Evolutionary conservation across 2,797 vertebrate genomes (phyloP).

Genomic region (Liasis olivaceus): DNA sequence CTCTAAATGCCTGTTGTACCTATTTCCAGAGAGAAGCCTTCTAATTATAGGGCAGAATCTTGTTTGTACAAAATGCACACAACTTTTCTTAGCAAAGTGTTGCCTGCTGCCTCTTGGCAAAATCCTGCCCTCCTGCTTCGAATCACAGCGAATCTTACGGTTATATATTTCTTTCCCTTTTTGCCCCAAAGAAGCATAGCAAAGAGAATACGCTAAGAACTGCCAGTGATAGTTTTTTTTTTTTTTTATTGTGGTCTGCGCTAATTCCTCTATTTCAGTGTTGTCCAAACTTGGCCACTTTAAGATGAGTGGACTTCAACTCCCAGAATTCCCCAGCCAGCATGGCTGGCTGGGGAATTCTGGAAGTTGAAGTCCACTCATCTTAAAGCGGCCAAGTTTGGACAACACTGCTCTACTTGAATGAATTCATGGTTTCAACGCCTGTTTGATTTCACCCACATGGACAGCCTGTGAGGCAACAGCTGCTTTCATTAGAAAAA

Average conservation of each 20-base stretch:
- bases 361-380: too few relatives aligned
- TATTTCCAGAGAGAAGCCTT: background rate
- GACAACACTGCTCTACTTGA: too few relatives aligned
- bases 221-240: background rate
- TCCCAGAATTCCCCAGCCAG: too few relatives aligned
- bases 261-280: background rate
- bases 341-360: too few relatives aligned
- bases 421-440: background rate
- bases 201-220: background rate
- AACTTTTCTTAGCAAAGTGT: background rate
- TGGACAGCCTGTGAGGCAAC: background rate
- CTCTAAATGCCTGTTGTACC: background rate
- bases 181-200: background rate
- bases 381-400: too few relatives aligned
- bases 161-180: background rate
- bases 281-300: too few relatives aligned
- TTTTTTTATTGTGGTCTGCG: background rate
- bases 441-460: background rate
- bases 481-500: slow-evolving; percentile 23
- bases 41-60: background rate
- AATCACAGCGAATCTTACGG: background rate
- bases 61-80: background rate
- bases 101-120: background rate
- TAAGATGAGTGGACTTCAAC: too few relatives aligned
- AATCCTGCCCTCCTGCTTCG: background rate